Base-by-base conservation (phyloP, 1,140 invertebrate genomes). In the Drosophila oshimai region DNA sequence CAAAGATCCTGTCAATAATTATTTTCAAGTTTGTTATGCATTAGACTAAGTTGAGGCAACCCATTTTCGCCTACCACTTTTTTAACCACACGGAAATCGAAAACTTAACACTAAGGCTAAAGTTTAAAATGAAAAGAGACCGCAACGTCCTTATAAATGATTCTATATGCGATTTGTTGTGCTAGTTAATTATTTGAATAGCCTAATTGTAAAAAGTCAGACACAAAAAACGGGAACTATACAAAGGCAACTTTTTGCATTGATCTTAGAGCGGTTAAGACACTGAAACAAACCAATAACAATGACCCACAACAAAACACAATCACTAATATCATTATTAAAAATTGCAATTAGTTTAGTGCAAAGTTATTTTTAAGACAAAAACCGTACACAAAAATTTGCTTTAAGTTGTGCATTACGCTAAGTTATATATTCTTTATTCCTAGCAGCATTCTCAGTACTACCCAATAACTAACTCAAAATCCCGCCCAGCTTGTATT, bases 1-100 rank as follows among this genome's bases (percentile, higher is more conserved):
- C 78, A 84, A 83, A 83, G 79, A 83, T 78, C 79, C 74, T 69
- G 53, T 78, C 74, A 44, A 49, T 73, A 74, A 45, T 47, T 42
- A 46, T 68, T 73, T 45, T 50, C 31, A 31, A 61, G 20, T 70
- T 71, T 84, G 62, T 78, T 84, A 42, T 22, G 22, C 20, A 13
- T 50, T 49, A 33, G 13, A 10, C 9, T 69, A 41, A 61, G 46
- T 41, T 47, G 12, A 46, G 28, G n/a, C 6, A 26, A 22, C 29
- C 44, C 17, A 39, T 39, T 15, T 34, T 57, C 45, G 31, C 34
- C 6, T 51, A 12, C 15, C 15, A 13, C 12, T 13, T 29, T 15
- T 18, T 22, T 13, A 28, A 26, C 13, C n/a, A 2, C 13, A n/a
- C 4, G n/a, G n/a, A 36, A 17, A 39, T 10, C 7, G 10, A 6